Evolutionary conservation across 2,113 vertebrate species (phyloP).

Genomic region (Hassar affinis): DNA sequence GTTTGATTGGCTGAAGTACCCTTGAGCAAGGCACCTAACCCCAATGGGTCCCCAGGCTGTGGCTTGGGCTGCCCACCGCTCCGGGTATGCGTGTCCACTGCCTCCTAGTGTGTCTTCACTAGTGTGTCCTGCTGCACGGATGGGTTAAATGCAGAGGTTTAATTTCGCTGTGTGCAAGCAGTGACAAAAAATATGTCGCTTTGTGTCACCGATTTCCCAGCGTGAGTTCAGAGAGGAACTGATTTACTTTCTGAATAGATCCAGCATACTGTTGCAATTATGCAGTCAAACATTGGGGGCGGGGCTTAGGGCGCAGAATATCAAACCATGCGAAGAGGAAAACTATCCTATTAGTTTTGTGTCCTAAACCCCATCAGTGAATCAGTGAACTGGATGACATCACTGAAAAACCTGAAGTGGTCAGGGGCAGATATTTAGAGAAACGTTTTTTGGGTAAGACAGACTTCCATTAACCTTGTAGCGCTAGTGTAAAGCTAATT

Average conservation of each 20-base stretch:
- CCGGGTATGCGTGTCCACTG: too few relatives aligned
- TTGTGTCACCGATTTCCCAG: too few relatives aligned
- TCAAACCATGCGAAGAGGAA: background rate
- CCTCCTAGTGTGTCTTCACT: too few relatives aligned
- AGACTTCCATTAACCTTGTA: background rate
- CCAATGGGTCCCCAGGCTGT: too few relatives aligned
- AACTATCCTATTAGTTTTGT: too few relatives aligned
- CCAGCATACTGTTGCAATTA: background rate
- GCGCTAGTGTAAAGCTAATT: background rate
- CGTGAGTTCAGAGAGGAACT: background rate
- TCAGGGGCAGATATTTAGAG: background rate
- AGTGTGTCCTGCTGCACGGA: too few relatives aligned
- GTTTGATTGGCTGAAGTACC: too few relatives aligned
- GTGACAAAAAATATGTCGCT: too few relatives aligned
- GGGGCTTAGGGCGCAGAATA: background rate
- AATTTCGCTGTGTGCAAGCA: too few relatives aligned
- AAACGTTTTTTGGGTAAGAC: background rate
- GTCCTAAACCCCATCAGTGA: background rate
- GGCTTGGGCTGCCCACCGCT: too few relatives aligned
- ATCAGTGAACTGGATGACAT: background rate
- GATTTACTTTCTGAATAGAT: background rate
- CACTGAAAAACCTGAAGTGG: background rate
- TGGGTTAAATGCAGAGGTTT: too few relatives aligned
- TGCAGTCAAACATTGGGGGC: background rate
- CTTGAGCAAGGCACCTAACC: too few relatives aligned